Evolutionary conservation across 2,113 vertebrate genomes (phyloP), one percentile per base, ranked within the genome.

Genomic region (Dipodomys ordii): DNA sequence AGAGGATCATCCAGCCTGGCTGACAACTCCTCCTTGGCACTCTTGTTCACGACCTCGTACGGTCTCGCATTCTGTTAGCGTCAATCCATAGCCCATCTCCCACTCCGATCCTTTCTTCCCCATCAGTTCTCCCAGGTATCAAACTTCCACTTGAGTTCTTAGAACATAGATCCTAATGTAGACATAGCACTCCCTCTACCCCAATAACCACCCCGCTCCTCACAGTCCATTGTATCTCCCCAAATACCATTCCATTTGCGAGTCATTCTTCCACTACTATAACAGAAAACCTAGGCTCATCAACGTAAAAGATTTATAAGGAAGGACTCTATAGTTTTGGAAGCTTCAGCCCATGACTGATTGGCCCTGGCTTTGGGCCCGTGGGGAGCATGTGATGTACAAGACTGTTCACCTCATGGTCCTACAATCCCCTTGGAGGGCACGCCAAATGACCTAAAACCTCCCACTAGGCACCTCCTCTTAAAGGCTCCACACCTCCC

Each of bases 1-100:
- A 30, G 1, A 2, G 68, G 7, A 12, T 15, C 35, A 30, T 27
- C 82, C 57, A 9, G 28, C 46, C 7, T 0, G 1, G 73, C 67
- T 9, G 13, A 32, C 22, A 7, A 15, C 53, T 28, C 35, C 11
- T 46, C n/a, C 22, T 30, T 1, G n/a, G 32, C 57, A 3, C 25
- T 23, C 22, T 49, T 64, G 15, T 22, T 62, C 22, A 8, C 0
- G 6, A 32, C 49, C 83, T 82, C 49, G 1, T 9, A 6, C 2
- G 9, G n/a, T 28, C 57, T 35, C n/a, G 16, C 4, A 10, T 25
- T 9, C 19, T 4, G 15, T 46, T 28, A 18, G 35, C 13, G 27
- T 46, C 6, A 35, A 22, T 30, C 4, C 20, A 30, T 28, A 2
- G 64, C 35, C 49, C 67, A 19, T 20, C 12, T 46, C n/a, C 25